Evolutionary conservation across 2,113 vertebrate genomes (phyloP).

Genomic region (Leptosomus discolor): DNA sequence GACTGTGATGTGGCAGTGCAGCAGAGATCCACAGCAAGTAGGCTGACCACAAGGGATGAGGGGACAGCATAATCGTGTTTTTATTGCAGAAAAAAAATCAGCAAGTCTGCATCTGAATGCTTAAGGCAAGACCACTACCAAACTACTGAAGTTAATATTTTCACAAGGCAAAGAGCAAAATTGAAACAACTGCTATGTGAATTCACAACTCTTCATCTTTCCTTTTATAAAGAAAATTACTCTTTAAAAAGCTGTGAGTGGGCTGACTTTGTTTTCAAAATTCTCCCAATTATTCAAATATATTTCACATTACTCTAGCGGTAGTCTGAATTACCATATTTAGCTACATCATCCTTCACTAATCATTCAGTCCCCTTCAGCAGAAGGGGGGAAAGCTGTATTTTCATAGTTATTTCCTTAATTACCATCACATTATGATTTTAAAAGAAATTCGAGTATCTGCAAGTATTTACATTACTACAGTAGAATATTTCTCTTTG

Average conservation of each 20-base stretch:
- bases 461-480: not conserved
- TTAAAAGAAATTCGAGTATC: not conserved
- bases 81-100: not conserved
- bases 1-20: rapidly evolving
- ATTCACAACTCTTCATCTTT: not conserved
- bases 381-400: not conserved
- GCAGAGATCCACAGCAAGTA: not conserved
- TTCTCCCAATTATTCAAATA: not conserved
- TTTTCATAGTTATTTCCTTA: not conserved
- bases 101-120: rapidly evolving
- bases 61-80: not conserved
- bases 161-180: not conserved
- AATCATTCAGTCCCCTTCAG: not conserved
- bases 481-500: not conserved
- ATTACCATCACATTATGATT: not conserved
- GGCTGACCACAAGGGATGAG: too few relatives aligned
- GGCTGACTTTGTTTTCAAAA: not conserved
- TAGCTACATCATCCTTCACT: not conserved
- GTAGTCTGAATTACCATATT: not conserved
- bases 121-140: not conserved
- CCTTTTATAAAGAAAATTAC: not conserved
- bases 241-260: not conserved
- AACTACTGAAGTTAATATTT: not conserved
- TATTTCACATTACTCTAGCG: not conserved
- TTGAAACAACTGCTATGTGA: not conserved